These are phyloP conservation scores for Pelvicachromis taeniatus DNA, from an alignment of 2,113 vertebrate species.

Conservation along the genomic window DNA sequence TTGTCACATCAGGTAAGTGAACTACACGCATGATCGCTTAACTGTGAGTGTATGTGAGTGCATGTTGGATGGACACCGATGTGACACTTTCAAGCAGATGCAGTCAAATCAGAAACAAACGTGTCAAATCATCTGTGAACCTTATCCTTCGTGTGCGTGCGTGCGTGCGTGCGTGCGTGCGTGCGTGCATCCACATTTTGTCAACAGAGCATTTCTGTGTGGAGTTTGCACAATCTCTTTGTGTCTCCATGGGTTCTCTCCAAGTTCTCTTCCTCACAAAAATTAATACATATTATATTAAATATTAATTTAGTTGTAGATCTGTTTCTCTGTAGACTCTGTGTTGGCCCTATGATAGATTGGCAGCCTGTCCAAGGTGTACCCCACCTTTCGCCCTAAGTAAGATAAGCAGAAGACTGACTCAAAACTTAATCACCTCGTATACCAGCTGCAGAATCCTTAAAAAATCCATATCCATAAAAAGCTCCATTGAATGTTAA, in stretches of 20 bases:
- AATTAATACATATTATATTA: not conserved
- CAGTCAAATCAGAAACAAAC: conserved; percentile 16
- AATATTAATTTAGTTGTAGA: not conserved
- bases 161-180: not conserved
- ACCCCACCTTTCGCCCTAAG: not conserved
- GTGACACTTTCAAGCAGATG: conserved; percentile 21
- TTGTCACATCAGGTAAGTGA: conserved; percentile 10
- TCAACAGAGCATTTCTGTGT: not conserved
- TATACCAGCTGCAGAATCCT: not conserved
- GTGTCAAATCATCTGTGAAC: conserved; percentile 25
- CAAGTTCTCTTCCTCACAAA: not conserved
- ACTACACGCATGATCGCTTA: not conserved
- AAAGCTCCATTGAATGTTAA: too few species aligned
- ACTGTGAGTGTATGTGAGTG: not conserved
- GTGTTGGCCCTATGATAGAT: not conserved
- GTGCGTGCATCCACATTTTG: not conserved
- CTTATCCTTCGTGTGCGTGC: not conserved
- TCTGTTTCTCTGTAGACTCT: not conserved
- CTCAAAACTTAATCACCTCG: not conserved
- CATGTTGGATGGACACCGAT: not conserved
- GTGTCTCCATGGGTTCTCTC: too few species aligned
- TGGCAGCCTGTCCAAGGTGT: not conserved
- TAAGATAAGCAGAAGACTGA: not conserved
- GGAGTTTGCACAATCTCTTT: not conserved
- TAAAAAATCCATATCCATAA: too few species aligned